phyloP scores from a whole-genome alignment of 2,113 vertebrate species.

The Arothron firmamentum region DNA sequence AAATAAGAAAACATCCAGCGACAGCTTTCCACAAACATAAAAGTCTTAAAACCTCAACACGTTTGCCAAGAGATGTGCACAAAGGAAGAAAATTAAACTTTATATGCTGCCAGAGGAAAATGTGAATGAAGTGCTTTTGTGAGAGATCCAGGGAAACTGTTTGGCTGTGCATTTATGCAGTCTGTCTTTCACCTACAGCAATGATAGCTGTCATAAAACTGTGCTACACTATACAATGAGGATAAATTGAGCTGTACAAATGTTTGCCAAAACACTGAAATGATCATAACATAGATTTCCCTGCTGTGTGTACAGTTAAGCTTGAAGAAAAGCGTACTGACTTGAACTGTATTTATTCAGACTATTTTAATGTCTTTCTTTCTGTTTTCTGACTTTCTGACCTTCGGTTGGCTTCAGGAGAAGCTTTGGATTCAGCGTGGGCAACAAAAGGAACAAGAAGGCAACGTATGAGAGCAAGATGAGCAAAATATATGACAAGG shows the following conservation, averaged over 20 bases:
- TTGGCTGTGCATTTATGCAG: conserved; percentile 13
- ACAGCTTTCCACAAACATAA: conserved; percentile 3
- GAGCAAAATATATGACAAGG: conserved; percentile 91
- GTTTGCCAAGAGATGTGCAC: conserved; percentile 2
- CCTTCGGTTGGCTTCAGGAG: conserved; percentile 86
- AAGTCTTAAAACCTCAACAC: conserved; percentile 1
- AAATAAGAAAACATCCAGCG: not conserved
- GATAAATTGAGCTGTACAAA: conserved; percentile 37
- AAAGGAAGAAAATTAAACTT: conserved; percentile 20
- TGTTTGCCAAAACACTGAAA: conserved; percentile 50
- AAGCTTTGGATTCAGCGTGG: conserved; percentile 94
- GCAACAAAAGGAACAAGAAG: conserved; percentile 95
- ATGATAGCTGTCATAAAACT: conserved; percentile 48
- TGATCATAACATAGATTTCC: conserved; percentile 39
- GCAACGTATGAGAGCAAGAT: conserved; percentile 97
- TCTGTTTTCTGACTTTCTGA: conserved; percentile 1
- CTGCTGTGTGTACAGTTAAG: conserved; percentile 29
- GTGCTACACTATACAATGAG: conserved; percentile 32
- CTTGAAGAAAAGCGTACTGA: conserved; percentile 12
- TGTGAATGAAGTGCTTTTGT: conserved; percentile 39
- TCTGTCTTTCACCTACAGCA: conserved; percentile 43
- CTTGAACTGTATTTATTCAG: not conserved
- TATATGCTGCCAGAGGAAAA: conserved; percentile 39
- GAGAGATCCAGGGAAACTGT: conserved; percentile 30
- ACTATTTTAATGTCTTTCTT: conserved; percentile 14